Percentiles rank a stretch among this genome's conserved stretches.
Conservation (phyloP, 2,797 vertebrate genomes). For the Philypnodon macrostomus region DNA sequence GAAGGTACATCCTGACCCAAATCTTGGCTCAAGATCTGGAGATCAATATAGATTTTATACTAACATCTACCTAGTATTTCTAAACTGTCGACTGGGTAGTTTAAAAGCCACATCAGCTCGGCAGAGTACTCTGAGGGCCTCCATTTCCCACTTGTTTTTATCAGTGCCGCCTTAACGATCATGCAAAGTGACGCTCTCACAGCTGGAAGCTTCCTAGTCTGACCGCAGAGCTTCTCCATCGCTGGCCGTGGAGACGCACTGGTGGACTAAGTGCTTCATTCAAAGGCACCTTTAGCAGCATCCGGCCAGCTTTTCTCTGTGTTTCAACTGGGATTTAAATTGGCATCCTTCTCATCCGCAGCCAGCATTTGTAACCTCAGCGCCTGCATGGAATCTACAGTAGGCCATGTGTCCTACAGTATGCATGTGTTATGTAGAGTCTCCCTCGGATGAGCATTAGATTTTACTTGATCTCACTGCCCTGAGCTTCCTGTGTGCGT, state of each 20-base stretch:
- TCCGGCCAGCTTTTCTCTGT: constrained; percentile 12
- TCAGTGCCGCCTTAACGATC: constrained; percentile 40
- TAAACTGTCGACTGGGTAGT: not conserved
- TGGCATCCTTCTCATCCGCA: constrained; percentile 29
- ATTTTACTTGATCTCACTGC: constrained; percentile 68
- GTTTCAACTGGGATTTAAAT: constrained; percentile 35
- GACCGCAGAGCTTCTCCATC: constrained; percentile 33
- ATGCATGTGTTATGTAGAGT: constrained; percentile 56
- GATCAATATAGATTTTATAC: too few relatives aligned
- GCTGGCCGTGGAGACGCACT: constrained; percentile 23
- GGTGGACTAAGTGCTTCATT: constrained; percentile 32
- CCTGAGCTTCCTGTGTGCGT: constrained; percentile 57
- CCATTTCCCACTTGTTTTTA: constrained; percentile 12
- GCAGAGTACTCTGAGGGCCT: constrained; percentile 9
- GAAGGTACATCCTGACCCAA: too few relatives aligned
- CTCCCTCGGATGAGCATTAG: constrained; percentile 64
- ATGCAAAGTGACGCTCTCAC: constrained; percentile 55
- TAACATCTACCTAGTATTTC: not conserved
- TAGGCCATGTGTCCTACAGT: constrained; percentile 36
- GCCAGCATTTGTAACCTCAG: constrained; percentile 27
- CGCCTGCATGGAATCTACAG: constrained; percentile 33
- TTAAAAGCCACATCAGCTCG: not conserved
- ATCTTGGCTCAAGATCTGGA: too few relatives aligned
- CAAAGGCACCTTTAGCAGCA: constrained; percentile 63
- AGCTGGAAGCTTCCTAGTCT: constrained; percentile 62